Base-by-base conservation (phyloP, 2,113 vertebrate genomes). In the Gasterosteus nipponicus region DNA sequence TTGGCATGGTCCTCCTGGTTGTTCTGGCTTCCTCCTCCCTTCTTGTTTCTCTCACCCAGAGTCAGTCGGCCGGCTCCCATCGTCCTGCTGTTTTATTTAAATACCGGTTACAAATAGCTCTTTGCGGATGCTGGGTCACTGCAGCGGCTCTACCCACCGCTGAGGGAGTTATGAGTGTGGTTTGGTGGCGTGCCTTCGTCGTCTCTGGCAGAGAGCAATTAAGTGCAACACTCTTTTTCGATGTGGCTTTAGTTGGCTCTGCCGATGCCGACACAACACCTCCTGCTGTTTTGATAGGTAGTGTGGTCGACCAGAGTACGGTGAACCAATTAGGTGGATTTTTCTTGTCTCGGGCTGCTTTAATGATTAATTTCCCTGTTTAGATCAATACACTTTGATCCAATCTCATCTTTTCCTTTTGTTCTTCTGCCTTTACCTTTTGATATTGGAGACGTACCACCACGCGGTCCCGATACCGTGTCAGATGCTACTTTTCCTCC, bases 101-200 rank as follows among this genome's bases (percentile, higher is more conserved):
- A 80, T 82, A 44, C 63, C 39, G 18, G 86, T 80, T 87, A 73
- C 86, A 89, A 83, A 82, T 84, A 82, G 54, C 69, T 86, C 78
- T 83, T 76, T 87, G 73, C 9, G 72, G 85, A 83, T 60, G 75
- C 56, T 26, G 69, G 81, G 46, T 68, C 70, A 38, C 57, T 62
- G 29, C 65, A 63, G 82, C 18, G 4, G 79, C 73, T 84, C 74
- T 65, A 22, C 41, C 74, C 79, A 75, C 14, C 39, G 53, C 72
- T 61, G 19, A 73, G 69, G 72, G 60, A 82, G 83, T 89, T 88
- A 81, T 74, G 82, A 89, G 86, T 84, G 88, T 10, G 89, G 89
- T 89, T 87, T 85, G 57, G 75, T 81, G 73, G 73, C 63, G 31
- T 77, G 88, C 82, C 85, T 75, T 71, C 78, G 65, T 82, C 71